Base-by-base conservation (phyloP, 64 coral and sea anemone species). In the Anthopleura sola region DNA sequence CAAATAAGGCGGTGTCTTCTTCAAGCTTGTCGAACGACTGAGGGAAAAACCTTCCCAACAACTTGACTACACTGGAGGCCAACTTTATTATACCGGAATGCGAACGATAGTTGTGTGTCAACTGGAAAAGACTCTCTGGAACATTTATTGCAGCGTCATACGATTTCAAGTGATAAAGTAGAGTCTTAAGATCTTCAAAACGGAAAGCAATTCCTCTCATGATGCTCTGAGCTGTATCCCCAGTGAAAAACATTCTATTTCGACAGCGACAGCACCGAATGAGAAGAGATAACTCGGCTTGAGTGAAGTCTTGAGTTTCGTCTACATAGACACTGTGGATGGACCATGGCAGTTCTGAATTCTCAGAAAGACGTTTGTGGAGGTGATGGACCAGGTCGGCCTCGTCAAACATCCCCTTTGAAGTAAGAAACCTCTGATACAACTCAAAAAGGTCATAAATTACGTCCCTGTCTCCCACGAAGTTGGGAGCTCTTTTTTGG, bases 261-360 rank as follows among this genome's bases (percentile, higher is more conserved):
- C 89, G 92, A 85, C 86, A 39, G 21, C 92, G 86, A 55, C 89
- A 94, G 40, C 92, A 98, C 37, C 89, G 86, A 24, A 98, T 98
- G 5, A 98, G 80, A 21, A 98, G 81, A 21, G 89, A 91, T 47
- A 98, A 64, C 75, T 98, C 95, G 18, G 95, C 89, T 62, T 98
- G 95, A 33, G 95, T 98, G 55, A 98, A 98, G 53, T 98, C 95
- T 88, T 98, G 95, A 13, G 95, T 98, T 84, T 98, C 95, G 28
- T 98, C 95, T 6, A 98, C 95, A 68, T 94, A 98, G 60, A 94
- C 47, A 4, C 88, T 86, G 55, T 98, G 95, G 44, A 98, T 68
- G 20, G 95, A 98, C 95, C 92, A 98, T 21, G 58, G 58, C 20
- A 62, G 58, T 62, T 62, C 20, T 3, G 10, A 20, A 62, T 62